Percentiles rank a stretch among this genome's conserved stretches.
These are phyloP conservation scores for Hemiscyllium ocellatum DNA, from an alignment of 2,113 vertebrate species.

Conservation along the genomic window DNA sequence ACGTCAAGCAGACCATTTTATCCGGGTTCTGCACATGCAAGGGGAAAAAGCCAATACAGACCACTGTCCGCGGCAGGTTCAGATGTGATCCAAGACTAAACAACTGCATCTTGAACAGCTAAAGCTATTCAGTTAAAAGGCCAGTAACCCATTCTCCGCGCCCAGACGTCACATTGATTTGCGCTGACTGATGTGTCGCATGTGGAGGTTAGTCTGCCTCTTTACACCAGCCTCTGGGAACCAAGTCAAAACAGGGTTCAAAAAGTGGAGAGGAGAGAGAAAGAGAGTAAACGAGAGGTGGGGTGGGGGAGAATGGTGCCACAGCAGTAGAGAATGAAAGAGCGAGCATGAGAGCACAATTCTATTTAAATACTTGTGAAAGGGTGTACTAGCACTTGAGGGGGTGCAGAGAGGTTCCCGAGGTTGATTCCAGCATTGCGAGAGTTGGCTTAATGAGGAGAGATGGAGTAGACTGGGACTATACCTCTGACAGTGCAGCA, in stretches of 20 bases:
- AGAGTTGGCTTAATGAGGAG: background rate
- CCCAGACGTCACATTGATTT: background rate
- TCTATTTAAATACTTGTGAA: too few relatives aligned
- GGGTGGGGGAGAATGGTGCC: background rate
- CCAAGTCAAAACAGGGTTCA: background rate
- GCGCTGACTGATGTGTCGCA: background rate
- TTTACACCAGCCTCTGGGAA: background rate
- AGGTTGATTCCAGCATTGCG: too few relatives aligned
- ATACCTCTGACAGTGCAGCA: too few relatives aligned
- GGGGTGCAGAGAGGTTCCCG: too few relatives aligned
- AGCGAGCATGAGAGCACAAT: too few relatives aligned
- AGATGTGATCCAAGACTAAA: background rate
- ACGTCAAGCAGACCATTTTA: background rate
- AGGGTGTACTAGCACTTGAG: too few relatives aligned
- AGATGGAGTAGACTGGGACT: background rate
- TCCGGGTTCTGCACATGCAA: background rate
- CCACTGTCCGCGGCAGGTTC: background rate
- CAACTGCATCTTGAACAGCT: background rate
- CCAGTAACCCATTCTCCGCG: background rate
- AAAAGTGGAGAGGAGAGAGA: background rate
- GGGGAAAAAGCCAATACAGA: background rate
- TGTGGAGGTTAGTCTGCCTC: background rate
- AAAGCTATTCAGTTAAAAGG: background rate
- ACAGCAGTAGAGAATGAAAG: background rate
- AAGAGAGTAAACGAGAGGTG: too few relatives aligned